These are phyloP conservation scores for Microtus montanus DNA, from an alignment of 2,113 vertebrate species.

Conservation along the genomic window DNA sequence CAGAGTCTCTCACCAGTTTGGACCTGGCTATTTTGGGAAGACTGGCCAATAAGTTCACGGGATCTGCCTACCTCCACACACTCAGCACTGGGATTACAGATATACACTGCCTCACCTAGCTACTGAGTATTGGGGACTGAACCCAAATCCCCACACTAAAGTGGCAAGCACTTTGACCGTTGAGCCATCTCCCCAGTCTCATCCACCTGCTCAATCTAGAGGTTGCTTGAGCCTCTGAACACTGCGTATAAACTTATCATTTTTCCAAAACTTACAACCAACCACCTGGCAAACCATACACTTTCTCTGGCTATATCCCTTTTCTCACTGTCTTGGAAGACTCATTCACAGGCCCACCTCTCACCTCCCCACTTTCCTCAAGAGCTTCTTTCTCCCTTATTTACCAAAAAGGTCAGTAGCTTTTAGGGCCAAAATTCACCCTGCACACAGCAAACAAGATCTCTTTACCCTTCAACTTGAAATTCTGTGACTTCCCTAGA, in stretches of 20 bases:
- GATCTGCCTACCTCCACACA: background rate
- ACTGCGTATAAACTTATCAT: background rate
- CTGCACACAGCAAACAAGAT: background rate
- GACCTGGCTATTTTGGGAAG: background rate
- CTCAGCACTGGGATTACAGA: background rate
- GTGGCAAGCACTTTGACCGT: background rate
- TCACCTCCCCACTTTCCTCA: too few species aligned
- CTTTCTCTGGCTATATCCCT: background rate
- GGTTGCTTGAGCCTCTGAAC: background rate
- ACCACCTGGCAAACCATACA: too few species aligned
- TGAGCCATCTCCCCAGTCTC: background rate
- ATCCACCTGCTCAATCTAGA: background rate
- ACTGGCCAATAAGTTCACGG: background rate
- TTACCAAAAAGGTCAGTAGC: background rate
- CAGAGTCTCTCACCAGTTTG: background rate
- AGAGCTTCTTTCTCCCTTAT: too few species aligned
- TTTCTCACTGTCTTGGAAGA: background rate
- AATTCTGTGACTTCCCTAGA: background rate
- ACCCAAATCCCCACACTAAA: background rate
- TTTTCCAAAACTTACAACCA: background rate
- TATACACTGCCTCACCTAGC: background rate
- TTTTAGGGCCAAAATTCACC: background rate
- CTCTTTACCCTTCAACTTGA: background rate
- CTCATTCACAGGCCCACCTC: background rate
- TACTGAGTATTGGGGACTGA: background rate